Evolutionary conservation across 53 echinoderm and acorn worm species (phyloP).

Genomic region (Echinarachnius parma): DNA sequence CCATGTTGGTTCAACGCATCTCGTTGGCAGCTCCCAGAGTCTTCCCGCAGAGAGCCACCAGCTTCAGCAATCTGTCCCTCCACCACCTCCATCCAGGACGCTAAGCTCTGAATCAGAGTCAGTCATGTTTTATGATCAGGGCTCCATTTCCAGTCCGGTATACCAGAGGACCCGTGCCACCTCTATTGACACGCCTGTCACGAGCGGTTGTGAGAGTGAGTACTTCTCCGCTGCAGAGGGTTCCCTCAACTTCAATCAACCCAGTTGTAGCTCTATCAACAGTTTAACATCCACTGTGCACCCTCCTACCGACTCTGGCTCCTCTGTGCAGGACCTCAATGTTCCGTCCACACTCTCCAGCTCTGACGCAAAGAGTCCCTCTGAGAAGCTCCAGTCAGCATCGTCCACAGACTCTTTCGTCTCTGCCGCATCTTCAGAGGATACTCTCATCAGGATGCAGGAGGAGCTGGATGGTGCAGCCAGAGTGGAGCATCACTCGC

Average conservation of each 20-base stretch:
- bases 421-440: conserved; percentile 68
- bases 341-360: conserved; percentile 55
- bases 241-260: conserved; percentile 20
- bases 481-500: conserved; percentile 22
- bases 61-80: conserved; percentile 3
- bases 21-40: conserved; percentile 85
- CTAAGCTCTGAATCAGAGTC: conserved; percentile 44
- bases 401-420: conserved; percentile 64
- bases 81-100: conserved; percentile 46
- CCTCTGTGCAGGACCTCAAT: conserved; percentile 35
- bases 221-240: conserved; percentile 94
- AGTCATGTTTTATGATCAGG: conserved; percentile 1
- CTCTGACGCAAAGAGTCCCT: conserved; percentile 17
- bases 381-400: conserved; percentile 20
- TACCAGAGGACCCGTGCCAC: conserved; percentile 15
- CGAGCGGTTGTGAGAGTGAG: conserved; percentile 81
- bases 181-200: conserved; percentile 43
- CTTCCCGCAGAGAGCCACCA: conserved; percentile 65
- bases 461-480: conserved; percentile 14
- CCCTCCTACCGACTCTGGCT: conserved; percentile 40
- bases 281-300: conserved; percentile 46
- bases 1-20: conserved; percentile 8
- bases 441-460: conserved; percentile 46
- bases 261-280: conserved; percentile 35
- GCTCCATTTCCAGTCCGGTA: not conserved